Evolutionary conservation across 1,140 invertebrate species (phyloP).

Genomic region (Heliconius congener): DNA sequence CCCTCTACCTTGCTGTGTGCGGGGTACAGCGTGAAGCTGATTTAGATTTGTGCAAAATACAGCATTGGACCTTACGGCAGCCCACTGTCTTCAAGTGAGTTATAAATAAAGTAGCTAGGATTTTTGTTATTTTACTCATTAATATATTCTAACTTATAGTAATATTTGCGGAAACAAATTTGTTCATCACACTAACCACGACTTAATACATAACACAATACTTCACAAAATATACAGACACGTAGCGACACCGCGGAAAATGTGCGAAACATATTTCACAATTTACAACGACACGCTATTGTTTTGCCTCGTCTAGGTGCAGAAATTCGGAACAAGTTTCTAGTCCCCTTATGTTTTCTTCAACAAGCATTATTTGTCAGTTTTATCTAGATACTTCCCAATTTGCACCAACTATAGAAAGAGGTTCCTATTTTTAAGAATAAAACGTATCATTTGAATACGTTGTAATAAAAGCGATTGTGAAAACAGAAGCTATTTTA

Average conservation of each 20-base stretch:
- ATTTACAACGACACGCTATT: slow-evolving; percentile 23
- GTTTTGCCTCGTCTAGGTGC: slow-evolving; percentile 17
- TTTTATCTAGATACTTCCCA: neutral
- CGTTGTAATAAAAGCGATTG: neutral
- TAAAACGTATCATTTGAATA: neutral
- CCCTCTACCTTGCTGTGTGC: too few relatives aligned
- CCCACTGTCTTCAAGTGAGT: too few relatives aligned
- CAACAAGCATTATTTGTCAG: slow-evolving; percentile 6
- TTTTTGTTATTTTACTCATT: neutral
- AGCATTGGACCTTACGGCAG: too few relatives aligned
- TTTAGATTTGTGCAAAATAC: too few relatives aligned
- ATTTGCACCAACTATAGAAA: neutral
- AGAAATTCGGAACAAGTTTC: slow-evolving; percentile 20
- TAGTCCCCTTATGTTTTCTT: neutral
- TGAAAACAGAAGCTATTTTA: neutral
- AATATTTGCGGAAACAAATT: neutral
- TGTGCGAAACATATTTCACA: slow-evolving; percentile 24
- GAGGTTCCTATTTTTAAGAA: neutral
- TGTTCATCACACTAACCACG: neutral
- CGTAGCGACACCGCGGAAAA: slow-evolving; percentile 6
- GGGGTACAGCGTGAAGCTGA: too few relatives aligned
- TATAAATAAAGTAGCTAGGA: too few relatives aligned
- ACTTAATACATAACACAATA: neutral
- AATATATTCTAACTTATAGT: neutral
- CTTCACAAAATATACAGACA: slow-evolving; percentile 1